phyloP scores from a whole-genome alignment of 2,888 invertebrate genomes.

The Tiliacea citrago region DNA sequence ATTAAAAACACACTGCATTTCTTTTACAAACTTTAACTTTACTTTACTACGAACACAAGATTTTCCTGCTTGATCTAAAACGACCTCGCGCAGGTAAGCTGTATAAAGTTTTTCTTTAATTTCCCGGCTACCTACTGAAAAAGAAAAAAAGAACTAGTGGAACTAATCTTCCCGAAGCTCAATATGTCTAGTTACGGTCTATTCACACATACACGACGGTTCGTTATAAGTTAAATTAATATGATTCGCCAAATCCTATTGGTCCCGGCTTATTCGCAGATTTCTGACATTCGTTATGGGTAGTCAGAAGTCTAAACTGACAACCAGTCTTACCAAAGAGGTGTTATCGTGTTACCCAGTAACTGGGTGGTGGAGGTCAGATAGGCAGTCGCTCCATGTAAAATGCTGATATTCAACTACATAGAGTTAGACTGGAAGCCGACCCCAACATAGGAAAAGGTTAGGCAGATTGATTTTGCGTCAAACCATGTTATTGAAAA shows the following conservation, averaged over 20 bases:
- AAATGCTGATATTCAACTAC: too few species aligned
- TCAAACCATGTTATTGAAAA: too few species aligned
- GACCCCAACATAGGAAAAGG: too few species aligned
- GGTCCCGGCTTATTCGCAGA: too few species aligned
- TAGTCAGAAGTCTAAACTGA: too few species aligned
- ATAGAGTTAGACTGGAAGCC: too few species aligned
- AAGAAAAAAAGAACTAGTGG: slow-evolving; percentile 12
- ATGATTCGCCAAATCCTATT: not conserved
- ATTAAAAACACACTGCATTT: slow-evolving; percentile 11
- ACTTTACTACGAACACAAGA: not conserved
- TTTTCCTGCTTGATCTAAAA: slow-evolving; percentile 33
- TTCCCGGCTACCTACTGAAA: slow-evolving; percentile 9
- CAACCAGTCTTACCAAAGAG: too few species aligned
- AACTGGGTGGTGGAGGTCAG: too few species aligned
- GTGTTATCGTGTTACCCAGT: too few species aligned
- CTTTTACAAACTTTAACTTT: slow-evolving; percentile 26
- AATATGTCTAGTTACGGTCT: not conserved
- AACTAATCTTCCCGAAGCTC: slow-evolving; percentile 2
- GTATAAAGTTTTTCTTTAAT: slow-evolving; percentile 47
- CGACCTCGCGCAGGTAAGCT: slow-evolving; percentile 10
- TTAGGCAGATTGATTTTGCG: too few species aligned
- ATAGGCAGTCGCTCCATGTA: too few species aligned
- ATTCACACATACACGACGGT: not conserved
- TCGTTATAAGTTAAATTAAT: not conserved
- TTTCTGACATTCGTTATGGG: too few species aligned